Conservation (phyloP, 2,888 invertebrate species). For the Nephrotoma flavescens region DNA sequence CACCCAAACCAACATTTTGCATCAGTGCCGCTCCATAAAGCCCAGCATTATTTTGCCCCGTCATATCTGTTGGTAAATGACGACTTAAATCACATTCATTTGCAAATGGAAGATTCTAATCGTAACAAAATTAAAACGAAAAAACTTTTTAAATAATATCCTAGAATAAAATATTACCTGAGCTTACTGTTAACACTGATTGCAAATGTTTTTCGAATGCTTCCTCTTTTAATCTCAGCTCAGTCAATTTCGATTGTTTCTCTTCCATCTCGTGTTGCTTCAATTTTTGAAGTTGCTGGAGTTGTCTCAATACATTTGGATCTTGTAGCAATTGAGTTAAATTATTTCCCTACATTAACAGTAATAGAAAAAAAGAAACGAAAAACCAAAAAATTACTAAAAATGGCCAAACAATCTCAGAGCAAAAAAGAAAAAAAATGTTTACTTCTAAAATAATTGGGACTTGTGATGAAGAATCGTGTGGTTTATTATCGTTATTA, state of each 20-base stretch:
- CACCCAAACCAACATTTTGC: conserved; percentile 16
- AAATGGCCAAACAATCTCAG: neutral
- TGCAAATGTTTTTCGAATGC: conserved; percentile 62
- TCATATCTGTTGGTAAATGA: conserved; percentile 11
- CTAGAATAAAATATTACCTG: neutral
- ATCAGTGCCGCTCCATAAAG: neutral
- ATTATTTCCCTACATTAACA: conserved; percentile 24
- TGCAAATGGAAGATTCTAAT: conserved; percentile 46
- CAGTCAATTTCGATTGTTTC: conserved; percentile 48
- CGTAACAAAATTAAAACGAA: conserved; percentile 1
- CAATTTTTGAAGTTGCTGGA: conserved; percentile 59
- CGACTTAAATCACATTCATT: conserved; percentile 43
- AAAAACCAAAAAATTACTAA: conserved; percentile 7
- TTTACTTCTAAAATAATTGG: conserved; percentile 17
- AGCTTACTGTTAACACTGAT: conserved; percentile 50
- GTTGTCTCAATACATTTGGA: conserved; percentile 76
- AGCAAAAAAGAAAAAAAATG: conserved; percentile 6
- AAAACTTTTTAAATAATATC: neutral
- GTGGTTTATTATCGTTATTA: conserved; percentile 23
- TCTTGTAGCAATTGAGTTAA: conserved; percentile 47
- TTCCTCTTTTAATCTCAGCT: conserved; percentile 58
- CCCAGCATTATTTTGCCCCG: neutral
- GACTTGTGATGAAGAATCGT: conserved; percentile 17
- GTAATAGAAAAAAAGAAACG: neutral
- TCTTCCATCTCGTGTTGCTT: conserved; percentile 45